Conservation (phyloP, 2,888 invertebrate species). For the Drosophila gaucha region DNA sequence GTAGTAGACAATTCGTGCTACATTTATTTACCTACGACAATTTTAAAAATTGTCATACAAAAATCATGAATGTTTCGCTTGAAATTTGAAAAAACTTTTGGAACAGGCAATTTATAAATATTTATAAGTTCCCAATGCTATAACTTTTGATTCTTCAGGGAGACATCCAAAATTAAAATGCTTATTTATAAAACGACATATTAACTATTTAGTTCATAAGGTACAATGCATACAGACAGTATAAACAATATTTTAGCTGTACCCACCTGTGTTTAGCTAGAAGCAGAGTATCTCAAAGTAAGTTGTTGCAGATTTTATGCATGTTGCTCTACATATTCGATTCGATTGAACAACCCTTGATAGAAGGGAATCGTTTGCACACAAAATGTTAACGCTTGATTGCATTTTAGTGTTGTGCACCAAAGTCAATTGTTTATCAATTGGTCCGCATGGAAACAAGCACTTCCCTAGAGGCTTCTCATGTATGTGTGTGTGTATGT, state of each 20-base stretch:
- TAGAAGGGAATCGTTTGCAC: conserved; percentile 26
- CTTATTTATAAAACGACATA: no score
- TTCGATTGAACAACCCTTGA: conserved; percentile 21
- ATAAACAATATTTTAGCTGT: no score
- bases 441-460: conserved; percentile 51
- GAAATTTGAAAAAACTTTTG: no score
- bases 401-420: conserved; percentile 62
- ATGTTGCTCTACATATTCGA: neutral
- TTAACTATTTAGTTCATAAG: no score
- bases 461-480: conserved; percentile 15
- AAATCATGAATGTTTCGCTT: no score
- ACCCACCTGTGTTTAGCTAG: neutral
- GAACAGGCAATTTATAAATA: no score
- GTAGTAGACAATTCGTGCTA: neutral
- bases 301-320: neutral
- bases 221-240: no score
- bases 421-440: conserved; percentile 74
- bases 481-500: neutral
- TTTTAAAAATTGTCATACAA: no score
- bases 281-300: neutral
- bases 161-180: no score
- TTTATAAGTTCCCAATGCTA: no score
- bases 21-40: no score
- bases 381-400: conserved; percentile 64
- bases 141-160: no score